phyloP scores from a whole-genome alignment of 2,888 invertebrate species.

The Chrysolina americana region DNA sequence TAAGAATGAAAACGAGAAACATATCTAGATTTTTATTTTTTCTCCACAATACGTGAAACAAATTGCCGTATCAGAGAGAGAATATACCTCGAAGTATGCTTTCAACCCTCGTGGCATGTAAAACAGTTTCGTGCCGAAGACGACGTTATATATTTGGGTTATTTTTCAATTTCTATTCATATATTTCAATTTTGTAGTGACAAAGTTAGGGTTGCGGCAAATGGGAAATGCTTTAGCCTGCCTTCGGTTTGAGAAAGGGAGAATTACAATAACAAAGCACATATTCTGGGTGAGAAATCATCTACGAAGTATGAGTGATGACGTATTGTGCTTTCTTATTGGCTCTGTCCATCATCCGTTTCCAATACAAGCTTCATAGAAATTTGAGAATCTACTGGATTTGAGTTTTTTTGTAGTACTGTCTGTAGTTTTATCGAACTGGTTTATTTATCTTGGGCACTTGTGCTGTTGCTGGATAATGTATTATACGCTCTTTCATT shows the following conservation, averaged over 20 bases:
- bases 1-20: neutral
- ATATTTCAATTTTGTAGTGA: constrained; percentile 47
- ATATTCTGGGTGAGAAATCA: constrained; percentile 47
- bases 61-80: constrained; percentile 21
- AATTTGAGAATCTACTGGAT: neutral
- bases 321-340: constrained; percentile 29
- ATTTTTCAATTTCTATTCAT: constrained; percentile 49
- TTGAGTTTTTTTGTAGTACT: neutral
- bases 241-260: constrained; percentile 41
- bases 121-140: constrained; percentile 40
- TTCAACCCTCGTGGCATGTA: constrained; percentile 32
- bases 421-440: neutral
- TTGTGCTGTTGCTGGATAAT: neutral
- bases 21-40: neutral
- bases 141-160: constrained; percentile 44
- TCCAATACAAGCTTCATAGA: neutral
- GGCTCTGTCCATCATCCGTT: constrained; percentile 17
- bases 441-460: neutral
- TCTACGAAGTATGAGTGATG: constrained; percentile 31
- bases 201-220: constrained; percentile 48
- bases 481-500: too few species aligned
- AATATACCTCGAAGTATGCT: constrained; percentile 27
- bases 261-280: constrained; percentile 49
- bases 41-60: constrained; percentile 11
- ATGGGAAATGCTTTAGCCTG: constrained; percentile 46